A percentile compares a stretch with the other conserved stretches of the same genome.
Conservation (phyloP, 2,797 vertebrate genomes). For the Sebastes nivosus region DNA sequence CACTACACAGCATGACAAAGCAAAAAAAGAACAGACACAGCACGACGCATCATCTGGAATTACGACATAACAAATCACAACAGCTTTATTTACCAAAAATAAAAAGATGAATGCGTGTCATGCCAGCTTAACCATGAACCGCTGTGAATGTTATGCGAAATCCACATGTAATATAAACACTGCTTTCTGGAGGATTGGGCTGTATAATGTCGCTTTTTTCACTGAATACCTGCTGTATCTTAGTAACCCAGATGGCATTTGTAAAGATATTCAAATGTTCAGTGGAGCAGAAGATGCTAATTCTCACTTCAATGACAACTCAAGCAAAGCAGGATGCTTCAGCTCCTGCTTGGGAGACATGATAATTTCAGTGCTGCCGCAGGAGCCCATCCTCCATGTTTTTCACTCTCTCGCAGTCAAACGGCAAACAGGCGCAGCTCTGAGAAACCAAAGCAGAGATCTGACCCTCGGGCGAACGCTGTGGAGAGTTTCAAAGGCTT, state of each 20-base stretch:
- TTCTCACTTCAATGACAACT: slow-evolving; percentile 44
- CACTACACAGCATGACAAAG: slow-evolving; percentile 39
- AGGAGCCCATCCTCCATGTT: neutral
- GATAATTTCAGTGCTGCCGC: slow-evolving; percentile 21
- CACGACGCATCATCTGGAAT: slow-evolving; percentile 1
- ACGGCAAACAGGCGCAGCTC: neutral
- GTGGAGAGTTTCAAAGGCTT: slow-evolving; percentile 19
- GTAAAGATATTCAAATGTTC: slow-evolving; percentile 57
- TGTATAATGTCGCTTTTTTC: neutral
- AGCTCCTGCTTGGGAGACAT: slow-evolving; percentile 13
- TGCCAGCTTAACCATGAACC: neutral
- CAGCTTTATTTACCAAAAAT: neutral
- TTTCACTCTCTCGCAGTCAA: neutral
- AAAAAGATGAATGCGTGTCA: neutral
- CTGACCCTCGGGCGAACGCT: slow-evolving; percentile 2
- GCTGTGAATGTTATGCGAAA: neutral
- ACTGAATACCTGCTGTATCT: slow-evolving; percentile 52
- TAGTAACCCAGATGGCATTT: slow-evolving; percentile 52
- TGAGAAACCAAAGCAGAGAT: slow-evolving; percentile 14
- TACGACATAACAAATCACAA: neutral
- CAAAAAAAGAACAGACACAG: slow-evolving; percentile 14
- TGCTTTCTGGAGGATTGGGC: neutral
- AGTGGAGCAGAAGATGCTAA: slow-evolving; percentile 51
- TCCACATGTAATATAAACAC: neutral
- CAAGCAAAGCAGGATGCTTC: slow-evolving; percentile 44